phyloP scores from a whole-genome alignment of 2,888 invertebrate species.

The Cecidostiba fungosa region DNA sequence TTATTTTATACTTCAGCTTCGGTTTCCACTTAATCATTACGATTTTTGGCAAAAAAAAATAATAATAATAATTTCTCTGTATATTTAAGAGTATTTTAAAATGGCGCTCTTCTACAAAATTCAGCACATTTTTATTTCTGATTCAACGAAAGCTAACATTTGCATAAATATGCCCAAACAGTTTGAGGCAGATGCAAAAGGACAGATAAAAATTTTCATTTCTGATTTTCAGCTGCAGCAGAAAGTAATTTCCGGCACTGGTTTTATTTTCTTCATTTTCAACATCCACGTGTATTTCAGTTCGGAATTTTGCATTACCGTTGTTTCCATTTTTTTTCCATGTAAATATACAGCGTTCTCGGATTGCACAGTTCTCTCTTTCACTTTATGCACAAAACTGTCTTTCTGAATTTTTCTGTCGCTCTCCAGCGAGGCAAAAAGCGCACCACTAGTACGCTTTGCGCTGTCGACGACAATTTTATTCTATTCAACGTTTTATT shows the following conservation, averaged over 20 bases:
- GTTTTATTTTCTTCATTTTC: not conserved
- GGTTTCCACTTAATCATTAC: too few species aligned
- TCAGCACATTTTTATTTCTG: too few species aligned
- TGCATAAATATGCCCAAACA: too few species aligned
- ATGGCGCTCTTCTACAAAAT: too few species aligned
- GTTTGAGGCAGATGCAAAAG: not conserved
- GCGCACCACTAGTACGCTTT: not conserved
- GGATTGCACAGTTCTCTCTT: not conserved
- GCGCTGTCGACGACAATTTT: not conserved
- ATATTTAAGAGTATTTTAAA: too few species aligned
- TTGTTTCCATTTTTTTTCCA: not conserved
- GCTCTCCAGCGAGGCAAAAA: not conserved
- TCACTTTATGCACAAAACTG: not conserved
- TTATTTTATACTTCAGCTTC: not conserved
- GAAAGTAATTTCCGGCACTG: not conserved
- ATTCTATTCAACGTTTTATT: slow-evolving; percentile 47
- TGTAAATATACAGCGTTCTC: not conserved
- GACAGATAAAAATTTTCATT: not conserved
- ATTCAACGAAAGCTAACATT: too few species aligned
- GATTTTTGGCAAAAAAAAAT: too few species aligned
- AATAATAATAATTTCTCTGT: too few species aligned
- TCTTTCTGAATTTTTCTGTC: not conserved
- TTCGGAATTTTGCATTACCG: not conserved
- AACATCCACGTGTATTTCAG: not conserved
- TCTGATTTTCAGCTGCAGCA: not conserved